Evolutionary conservation across 2,888 invertebrate species (phyloP).

Genomic region (Synergus gifuensis): DNA sequence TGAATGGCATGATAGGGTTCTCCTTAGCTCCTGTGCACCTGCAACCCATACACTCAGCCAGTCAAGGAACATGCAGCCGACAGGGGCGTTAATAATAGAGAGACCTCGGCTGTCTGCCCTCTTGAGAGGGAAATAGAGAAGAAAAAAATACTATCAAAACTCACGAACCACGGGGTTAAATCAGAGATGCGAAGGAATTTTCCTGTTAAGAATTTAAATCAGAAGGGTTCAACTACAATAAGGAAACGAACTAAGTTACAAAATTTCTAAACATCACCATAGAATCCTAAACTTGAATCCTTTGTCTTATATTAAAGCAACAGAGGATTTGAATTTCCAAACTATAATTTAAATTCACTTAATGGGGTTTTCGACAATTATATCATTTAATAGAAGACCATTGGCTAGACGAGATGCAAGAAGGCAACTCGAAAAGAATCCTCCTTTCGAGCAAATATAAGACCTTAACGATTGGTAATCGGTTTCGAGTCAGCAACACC

Average conservation of each 20-base stretch:
- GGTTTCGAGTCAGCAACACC: conserved; percentile 56
- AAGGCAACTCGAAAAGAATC: not conserved
- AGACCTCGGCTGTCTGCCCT: not conserved
- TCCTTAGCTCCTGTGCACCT: not conserved
- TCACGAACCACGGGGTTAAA: not conserved
- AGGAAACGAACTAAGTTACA: not conserved
- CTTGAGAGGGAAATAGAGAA: not conserved
- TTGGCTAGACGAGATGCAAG: not conserved
- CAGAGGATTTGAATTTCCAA: not conserved
- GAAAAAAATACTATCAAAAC: not conserved
- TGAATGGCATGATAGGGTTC: not conserved
- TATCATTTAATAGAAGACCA: not conserved
- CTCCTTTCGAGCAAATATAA: conserved; percentile 55
- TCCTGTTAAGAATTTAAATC: not conserved
- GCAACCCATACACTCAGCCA: not conserved
- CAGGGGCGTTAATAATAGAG: not conserved
- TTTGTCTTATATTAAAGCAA: not conserved
- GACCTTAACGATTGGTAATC: conserved; percentile 62
- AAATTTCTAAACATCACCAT: not conserved
- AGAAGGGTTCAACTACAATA: not conserved
- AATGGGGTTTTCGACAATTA: not conserved
- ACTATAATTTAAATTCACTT: not conserved
- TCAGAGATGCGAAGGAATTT: not conserved
- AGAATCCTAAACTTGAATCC: not conserved
- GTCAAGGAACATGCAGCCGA: not conserved